Conservation (phyloP, 2,113 vertebrate genomes). For the Ammospiza caudacuta region DNA sequence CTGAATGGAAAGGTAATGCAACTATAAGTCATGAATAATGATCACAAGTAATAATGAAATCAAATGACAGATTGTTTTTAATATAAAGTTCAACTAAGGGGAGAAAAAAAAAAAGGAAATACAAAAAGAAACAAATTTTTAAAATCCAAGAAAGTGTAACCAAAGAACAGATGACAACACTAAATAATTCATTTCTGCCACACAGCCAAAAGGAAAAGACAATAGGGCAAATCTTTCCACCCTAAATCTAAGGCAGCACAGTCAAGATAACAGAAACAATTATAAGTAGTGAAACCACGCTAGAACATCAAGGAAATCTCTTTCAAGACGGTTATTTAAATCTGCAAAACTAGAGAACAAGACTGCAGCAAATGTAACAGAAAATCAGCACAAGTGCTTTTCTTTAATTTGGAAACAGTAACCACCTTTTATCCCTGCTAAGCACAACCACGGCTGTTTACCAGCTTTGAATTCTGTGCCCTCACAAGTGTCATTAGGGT, state of each 20-base stretch:
- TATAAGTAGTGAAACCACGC: background rate
- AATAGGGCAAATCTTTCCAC: background rate
- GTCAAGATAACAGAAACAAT: background rate
- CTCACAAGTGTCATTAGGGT: background rate
- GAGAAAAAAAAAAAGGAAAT: rapidly evolving
- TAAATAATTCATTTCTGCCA: background rate
- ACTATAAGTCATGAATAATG: background rate
- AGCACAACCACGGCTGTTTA: background rate
- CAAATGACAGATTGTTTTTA: background rate
- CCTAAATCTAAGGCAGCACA: background rate
- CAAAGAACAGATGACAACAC: background rate
- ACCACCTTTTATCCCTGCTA: background rate
- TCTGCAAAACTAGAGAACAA: background rate
- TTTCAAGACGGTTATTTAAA: background rate
- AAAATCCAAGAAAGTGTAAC: background rate
- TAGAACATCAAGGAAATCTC: background rate
- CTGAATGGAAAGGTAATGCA: background rate
- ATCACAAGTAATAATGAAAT: background rate
- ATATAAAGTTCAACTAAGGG: background rate
- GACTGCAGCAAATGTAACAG: background rate
- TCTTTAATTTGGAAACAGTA: background rate
- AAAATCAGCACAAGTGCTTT: background rate
- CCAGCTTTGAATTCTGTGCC: background rate
- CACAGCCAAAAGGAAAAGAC: background rate
- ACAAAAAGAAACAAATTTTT: background rate